phyloP scores from a whole-genome alignment of 2,888 invertebrate species.

The Ennomos quercinarius region DNA sequence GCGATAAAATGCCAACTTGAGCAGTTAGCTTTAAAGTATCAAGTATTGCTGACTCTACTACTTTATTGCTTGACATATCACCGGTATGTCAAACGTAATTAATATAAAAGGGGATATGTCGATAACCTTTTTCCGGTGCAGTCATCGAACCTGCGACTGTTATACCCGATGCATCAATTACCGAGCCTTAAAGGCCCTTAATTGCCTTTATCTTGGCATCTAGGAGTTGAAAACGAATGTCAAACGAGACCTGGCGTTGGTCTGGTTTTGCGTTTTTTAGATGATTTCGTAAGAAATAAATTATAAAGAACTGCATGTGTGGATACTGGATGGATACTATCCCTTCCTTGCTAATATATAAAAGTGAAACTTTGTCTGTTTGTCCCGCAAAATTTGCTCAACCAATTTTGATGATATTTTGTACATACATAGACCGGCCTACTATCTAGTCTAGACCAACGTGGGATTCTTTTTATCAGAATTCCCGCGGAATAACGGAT shows the following conservation, averaged over 20 bases:
- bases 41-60: slow-evolving; percentile 36
- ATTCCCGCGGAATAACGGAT: no score
- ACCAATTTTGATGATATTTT: no score
- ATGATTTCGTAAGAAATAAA: no score
- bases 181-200: slow-evolving; percentile 60
- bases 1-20: slow-evolving; percentile 10
- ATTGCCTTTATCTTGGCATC: slow-evolving; percentile 71
- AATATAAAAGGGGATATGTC: slow-evolving; percentile 43
- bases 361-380: no score
- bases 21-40: slow-evolving; percentile 38
- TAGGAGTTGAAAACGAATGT: slow-evolving; percentile 53
- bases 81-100: slow-evolving; percentile 51
- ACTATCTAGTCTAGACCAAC: no score
- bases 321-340: no score
- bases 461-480: no score
- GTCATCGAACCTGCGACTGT: slow-evolving; percentile 49
- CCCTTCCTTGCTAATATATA: no score
- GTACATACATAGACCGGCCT: no score
- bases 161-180: slow-evolving; percentile 59
- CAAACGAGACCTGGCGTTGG: slow-evolving; percentile 46
- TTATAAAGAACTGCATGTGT: no score
- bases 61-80: slow-evolving; percentile 37
- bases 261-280: slow-evolving; percentile 28
- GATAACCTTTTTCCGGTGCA: slow-evolving; percentile 37
- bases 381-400: no score